Conservation (phyloP, 2,888 invertebrate species). For the Diadegma fenestrale region DNA sequence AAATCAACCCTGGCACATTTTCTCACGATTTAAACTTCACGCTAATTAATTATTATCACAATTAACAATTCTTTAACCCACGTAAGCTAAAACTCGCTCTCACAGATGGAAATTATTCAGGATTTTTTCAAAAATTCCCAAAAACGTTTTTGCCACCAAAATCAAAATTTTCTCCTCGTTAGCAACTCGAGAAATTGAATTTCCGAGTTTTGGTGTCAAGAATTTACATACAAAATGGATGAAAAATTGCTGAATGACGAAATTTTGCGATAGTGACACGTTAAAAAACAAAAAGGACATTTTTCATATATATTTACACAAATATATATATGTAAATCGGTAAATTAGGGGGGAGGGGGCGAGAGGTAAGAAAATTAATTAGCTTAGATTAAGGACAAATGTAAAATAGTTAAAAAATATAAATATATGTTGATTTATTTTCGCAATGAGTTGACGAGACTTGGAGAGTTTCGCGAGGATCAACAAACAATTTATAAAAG, state of each 20-base stretch:
- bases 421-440: slow-evolving; percentile 66
- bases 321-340: slow-evolving; percentile 14
- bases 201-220: no score
- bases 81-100: no score
- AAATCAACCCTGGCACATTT: slow-evolving; percentile 16
- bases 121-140: no score
- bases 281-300: slow-evolving; percentile 57
- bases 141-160: no score
- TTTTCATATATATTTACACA: slow-evolving; percentile 66
- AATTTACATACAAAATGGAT: no score
- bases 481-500: slow-evolving; percentile 16
- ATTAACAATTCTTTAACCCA: slow-evolving; percentile 45
- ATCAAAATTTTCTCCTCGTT: no score
- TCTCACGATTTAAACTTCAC: slow-evolving; percentile 40
- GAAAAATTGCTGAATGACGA: no score
- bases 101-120: no score
- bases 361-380: slow-evolving; percentile 8
- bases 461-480: slow-evolving; percentile 48
- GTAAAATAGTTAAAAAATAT: slow-evolving; percentile 69
- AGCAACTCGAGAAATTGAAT: no score
- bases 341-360: slow-evolving; percentile 36
- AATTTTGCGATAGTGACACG: no score
- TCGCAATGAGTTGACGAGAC: slow-evolving; percentile 43
- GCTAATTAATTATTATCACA: slow-evolving; percentile 40
- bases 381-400: slow-evolving; percentile 67